phyloP scores from a whole-genome alignment of 1,140 invertebrate genomes.

The Metaphire vulgaris region DNA sequence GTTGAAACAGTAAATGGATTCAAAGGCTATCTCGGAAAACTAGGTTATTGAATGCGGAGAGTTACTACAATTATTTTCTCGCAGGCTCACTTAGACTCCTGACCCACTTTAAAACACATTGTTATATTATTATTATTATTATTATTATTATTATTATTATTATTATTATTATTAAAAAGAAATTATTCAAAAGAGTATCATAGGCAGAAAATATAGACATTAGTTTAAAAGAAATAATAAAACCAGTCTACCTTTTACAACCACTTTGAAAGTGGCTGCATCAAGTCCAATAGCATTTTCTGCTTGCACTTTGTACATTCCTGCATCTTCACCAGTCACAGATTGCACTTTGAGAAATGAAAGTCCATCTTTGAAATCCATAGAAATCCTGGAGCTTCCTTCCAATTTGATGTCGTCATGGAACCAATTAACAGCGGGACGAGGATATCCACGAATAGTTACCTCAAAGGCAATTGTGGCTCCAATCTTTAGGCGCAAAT shows the following conservation, averaged over 20 bases:
- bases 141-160: too few species aligned
- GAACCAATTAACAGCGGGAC: constrained; percentile 20
- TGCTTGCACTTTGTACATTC: constrained; percentile 24
- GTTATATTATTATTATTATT: too few species aligned
- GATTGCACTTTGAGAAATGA: constrained; percentile 22
- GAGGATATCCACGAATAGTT: constrained; percentile 22
- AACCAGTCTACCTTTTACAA: constrained; percentile 25
- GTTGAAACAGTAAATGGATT: too few species aligned
- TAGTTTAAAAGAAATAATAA: neutral
- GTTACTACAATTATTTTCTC: too few species aligned
- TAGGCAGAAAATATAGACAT: too few species aligned
- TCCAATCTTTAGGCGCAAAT: constrained; percentile 4
- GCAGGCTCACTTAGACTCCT: too few species aligned
- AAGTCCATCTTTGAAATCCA: constrained; percentile 16
- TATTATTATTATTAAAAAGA: too few species aligned
- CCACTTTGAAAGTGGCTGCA: constrained; percentile 22
- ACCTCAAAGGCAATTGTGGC: constrained; percentile 25
- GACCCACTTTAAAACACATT: too few species aligned
- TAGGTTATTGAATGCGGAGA: too few species aligned
- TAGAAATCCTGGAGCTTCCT: constrained; percentile 12
- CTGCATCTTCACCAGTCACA: constrained; percentile 17
- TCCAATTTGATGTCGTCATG: constrained; percentile 14
- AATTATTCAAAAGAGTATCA: too few species aligned
- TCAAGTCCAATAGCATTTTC: constrained; percentile 37
- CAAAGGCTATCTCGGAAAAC: too few species aligned